These are phyloP conservation scores for Hecatera dysodea DNA, from an alignment of 2,888 invertebrate species.

Conservation along the genomic window DNA sequence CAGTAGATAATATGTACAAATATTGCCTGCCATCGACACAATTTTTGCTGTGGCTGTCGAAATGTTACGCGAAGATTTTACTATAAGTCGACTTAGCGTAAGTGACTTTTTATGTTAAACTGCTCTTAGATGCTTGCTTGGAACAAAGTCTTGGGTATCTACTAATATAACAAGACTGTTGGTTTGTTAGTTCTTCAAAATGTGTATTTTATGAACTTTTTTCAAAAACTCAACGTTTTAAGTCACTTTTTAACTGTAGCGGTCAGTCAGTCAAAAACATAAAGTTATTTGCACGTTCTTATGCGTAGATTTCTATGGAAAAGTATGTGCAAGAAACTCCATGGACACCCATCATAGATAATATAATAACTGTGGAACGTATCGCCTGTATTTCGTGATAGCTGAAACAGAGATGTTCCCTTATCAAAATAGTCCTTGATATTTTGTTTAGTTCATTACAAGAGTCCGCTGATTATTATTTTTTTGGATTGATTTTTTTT, in stretches of 20 bases:
- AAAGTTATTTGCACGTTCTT: too few relatives aligned
- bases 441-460: not conserved
- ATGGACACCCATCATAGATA: too few relatives aligned
- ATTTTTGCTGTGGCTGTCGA: slow-evolving; percentile 35
- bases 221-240: too few relatives aligned
- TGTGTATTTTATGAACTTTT: not conserved
- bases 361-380: too few relatives aligned
- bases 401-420: too few relatives aligned
- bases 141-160: slow-evolving; percentile 66
- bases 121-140: slow-evolving; percentile 62
- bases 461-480: not conserved
- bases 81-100: slow-evolving; percentile 68
- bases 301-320: too few relatives aligned
- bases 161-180: slow-evolving; percentile 29
- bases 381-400: too few relatives aligned
- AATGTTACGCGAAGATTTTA: slow-evolving; percentile 51
- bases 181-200: slow-evolving; percentile 5
- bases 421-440: not conserved
- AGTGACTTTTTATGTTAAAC: slow-evolving; percentile 75
- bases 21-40: not conserved
- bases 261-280: too few relatives aligned
- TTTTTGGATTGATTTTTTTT: too few relatives aligned
- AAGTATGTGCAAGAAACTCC: too few relatives aligned
- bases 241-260: too few relatives aligned
- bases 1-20: too few relatives aligned